Percentiles rank a stretch among this genome's conserved stretches.
Conservation (phyloP, 2,797 vertebrate species). For the Pantherophis alleghaniensis region DNA sequence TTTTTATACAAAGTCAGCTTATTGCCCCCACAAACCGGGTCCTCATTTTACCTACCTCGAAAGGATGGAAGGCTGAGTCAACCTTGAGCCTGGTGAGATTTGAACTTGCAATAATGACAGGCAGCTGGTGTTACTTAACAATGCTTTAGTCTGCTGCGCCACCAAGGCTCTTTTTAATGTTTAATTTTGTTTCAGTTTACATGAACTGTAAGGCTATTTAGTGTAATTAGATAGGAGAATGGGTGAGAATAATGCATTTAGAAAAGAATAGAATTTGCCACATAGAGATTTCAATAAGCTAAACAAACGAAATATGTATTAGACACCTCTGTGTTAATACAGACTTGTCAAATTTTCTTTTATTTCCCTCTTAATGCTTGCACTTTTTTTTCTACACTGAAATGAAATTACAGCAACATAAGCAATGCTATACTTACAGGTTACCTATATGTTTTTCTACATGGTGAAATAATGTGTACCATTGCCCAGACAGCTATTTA, state of each 20-base stretch:
- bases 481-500: not conserved
- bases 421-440: not conserved
- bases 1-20: too few relatives aligned
- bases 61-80: too few relatives aligned
- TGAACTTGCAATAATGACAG: too few relatives aligned
- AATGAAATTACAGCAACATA: accelerated
- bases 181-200: not conserved
- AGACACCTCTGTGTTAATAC: too few relatives aligned
- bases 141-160: too few relatives aligned
- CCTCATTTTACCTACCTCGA: too few relatives aligned
- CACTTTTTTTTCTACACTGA: not conserved
- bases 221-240: not conserved
- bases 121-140: too few relatives aligned
- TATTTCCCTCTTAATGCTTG: not conserved
- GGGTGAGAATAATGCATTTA: not conserved
- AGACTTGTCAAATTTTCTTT: not conserved
- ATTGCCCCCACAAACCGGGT: too few relatives aligned
- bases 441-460: accelerated
- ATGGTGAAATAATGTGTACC: accelerated
- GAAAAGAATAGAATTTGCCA: not conserved
- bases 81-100: too few relatives aligned
- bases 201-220: not conserved
- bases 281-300: not conserved
- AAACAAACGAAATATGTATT: not conserved
- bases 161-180: too few relatives aligned